Evolutionary conservation across 1,140 invertebrate species (phyloP).

Genomic region (Drosophila lowei): DNA sequence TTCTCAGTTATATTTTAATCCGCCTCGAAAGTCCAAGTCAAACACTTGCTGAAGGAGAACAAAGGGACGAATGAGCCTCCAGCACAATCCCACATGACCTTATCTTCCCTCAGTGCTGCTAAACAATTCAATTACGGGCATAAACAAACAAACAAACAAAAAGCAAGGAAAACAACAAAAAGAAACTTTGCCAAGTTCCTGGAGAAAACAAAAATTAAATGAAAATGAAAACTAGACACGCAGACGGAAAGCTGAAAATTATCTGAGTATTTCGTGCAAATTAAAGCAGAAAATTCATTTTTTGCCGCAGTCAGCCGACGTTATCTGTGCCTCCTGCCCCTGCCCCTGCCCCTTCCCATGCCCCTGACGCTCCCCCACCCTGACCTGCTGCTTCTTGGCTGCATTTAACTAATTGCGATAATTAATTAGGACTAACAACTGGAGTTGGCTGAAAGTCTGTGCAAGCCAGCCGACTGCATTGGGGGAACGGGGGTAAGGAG

Average conservation of each 20-base stretch:
- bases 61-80: slow-evolving; percentile 24
- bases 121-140: slow-evolving; percentile 69
- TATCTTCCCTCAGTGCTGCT: slow-evolving; percentile 25
- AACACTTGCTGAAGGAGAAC: slow-evolving; percentile 7
- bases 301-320: slow-evolving; percentile 72
- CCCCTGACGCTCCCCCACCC: background rate
- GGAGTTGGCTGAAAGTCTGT: slow-evolving; percentile 36
- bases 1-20: slow-evolving; percentile 4
- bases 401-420: slow-evolving; percentile 77
- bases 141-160: slow-evolving; percentile 23
- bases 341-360: background rate
- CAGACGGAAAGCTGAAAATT: slow-evolving; percentile 65
- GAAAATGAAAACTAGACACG: slow-evolving; percentile 69
- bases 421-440: slow-evolving; percentile 77
- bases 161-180: slow-evolving; percentile 27
- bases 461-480: slow-evolving; percentile 35
- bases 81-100: slow-evolving; percentile 15
- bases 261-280: slow-evolving; percentile 71
- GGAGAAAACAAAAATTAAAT: slow-evolving; percentile 40
- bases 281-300: slow-evolving; percentile 70
- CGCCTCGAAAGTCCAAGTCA: background rate
- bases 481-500: slow-evolving; percentile 19
- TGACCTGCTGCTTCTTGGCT: slow-evolving; percentile 44
- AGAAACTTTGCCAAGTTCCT: slow-evolving; percentile 32
- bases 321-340: slow-evolving; percentile 42